These are phyloP conservation scores for Bryconaethiops microstoma DNA, from an alignment of 2,797 vertebrate species.

Conservation along the genomic window DNA sequence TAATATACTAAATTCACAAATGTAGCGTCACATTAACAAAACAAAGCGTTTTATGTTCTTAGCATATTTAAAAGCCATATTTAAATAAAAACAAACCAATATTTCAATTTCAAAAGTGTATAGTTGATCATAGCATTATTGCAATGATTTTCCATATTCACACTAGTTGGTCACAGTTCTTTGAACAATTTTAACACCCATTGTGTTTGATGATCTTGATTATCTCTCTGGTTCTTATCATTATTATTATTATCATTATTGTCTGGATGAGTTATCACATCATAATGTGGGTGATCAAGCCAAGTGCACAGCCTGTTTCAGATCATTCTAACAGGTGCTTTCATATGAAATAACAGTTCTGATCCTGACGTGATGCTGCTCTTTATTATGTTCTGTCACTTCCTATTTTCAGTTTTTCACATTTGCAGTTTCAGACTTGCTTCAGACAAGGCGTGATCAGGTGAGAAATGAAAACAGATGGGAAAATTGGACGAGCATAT, in stretches of 20 bases:
- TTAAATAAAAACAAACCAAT: too few species aligned
- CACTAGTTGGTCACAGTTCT: background rate
- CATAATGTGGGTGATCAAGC: background rate
- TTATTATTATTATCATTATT: background rate
- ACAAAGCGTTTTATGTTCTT: too few species aligned
- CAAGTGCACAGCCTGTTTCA: too few species aligned
- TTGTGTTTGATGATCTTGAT: background rate
- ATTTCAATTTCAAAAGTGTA: too few species aligned
- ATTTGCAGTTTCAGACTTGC: slow-evolving; percentile 47
- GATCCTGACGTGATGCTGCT: too few species aligned
- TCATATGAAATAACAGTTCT: too few species aligned
- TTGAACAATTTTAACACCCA: background rate
- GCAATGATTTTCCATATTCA: too few species aligned
- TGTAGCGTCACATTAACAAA: too few species aligned
- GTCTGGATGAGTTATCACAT: background rate
- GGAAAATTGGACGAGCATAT: slow-evolving; percentile 21
- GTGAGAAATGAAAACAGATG: slow-evolving; percentile 3
- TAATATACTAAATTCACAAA: too few species aligned
- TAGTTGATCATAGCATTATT: too few species aligned
- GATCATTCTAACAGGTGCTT: too few species aligned
- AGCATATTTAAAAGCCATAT: too few species aligned
- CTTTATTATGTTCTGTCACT: background rate
- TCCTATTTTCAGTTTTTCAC: background rate
- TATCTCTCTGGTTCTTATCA: background rate
- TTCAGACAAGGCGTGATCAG: slow-evolving; percentile 10